These are phyloP conservation scores for Aphis craccivora DNA, from an alignment of 1,140 invertebrate genomes.

Conservation along the genomic window DNA sequence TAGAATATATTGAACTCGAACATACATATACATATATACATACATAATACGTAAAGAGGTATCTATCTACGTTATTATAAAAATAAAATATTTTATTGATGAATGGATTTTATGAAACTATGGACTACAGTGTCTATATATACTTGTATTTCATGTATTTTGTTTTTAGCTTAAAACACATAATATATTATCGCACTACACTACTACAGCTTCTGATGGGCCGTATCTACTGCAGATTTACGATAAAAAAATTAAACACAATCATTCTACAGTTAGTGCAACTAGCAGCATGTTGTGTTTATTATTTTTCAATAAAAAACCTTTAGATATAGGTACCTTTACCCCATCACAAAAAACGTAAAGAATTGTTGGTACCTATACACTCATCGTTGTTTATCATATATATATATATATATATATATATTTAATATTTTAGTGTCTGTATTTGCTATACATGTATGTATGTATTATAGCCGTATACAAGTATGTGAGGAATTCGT, in stretches of 20 bases:
- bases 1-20: too few relatives aligned
- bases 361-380: not conserved
- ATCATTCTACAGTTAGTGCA: not conserved
- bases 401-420: not conserved
- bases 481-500: not conserved
- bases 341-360: not conserved
- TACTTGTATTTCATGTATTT: not conserved
- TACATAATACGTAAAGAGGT: too few relatives aligned
- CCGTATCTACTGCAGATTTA: not conserved
- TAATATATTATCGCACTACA: not conserved
- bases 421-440: not conserved
- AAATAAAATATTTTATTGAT: not conserved
- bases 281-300: not conserved
- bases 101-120: too few relatives aligned
- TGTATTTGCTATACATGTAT: not conserved
- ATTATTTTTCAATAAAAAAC: not conserved
- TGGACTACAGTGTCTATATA: not conserved
- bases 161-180: not conserved
- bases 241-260: not conserved
- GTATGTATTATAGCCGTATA: not conserved
- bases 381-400: not conserved
- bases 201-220: not conserved
- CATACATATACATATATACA: too few relatives aligned
- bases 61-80: not conserved
- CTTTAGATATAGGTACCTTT: too few relatives aligned